Evolutionary conservation across 2,113 vertebrate genomes (phyloP).

Genomic region (Callaeas wilsoni): DNA sequence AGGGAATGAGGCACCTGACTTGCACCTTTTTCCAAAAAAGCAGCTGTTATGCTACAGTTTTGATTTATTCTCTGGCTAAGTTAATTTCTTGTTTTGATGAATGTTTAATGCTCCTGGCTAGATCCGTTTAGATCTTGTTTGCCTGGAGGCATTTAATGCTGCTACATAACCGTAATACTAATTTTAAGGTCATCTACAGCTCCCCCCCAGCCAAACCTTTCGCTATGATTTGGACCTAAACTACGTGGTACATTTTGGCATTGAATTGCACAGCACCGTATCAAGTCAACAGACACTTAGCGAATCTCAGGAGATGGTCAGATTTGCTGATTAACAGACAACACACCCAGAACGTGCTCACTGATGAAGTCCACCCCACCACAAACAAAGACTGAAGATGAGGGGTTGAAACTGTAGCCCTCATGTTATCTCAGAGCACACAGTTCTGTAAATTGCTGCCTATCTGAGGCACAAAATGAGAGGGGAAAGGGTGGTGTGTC

Average conservation of each 20-base stretch:
- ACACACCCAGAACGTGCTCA: background rate
- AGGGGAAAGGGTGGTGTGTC: background rate
- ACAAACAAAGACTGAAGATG: background rate
- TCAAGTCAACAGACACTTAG: background rate
- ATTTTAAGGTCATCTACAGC: background rate
- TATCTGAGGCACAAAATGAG: background rate
- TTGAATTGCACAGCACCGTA: background rate
- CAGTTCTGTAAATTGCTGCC: background rate
- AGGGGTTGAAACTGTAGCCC: background rate
- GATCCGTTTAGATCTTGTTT: background rate
- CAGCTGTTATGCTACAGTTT: background rate
- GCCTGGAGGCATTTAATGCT: background rate
- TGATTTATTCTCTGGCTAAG: slow-evolving; percentile 9
- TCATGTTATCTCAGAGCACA: background rate
- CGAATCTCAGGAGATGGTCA: background rate
- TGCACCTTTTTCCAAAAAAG: background rate
- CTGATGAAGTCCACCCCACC: background rate
- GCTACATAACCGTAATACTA: background rate
- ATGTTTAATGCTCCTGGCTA: slow-evolving; percentile 30
- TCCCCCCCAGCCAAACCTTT: background rate
- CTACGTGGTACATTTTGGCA: background rate
- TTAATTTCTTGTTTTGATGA: slow-evolving; percentile 16
- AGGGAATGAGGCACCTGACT: background rate
- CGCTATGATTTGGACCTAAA: background rate
- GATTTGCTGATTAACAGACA: background rate